phyloP scores from a whole-genome alignment of 2,888 invertebrate genomes.

The Diarsia dahlii region DNA sequence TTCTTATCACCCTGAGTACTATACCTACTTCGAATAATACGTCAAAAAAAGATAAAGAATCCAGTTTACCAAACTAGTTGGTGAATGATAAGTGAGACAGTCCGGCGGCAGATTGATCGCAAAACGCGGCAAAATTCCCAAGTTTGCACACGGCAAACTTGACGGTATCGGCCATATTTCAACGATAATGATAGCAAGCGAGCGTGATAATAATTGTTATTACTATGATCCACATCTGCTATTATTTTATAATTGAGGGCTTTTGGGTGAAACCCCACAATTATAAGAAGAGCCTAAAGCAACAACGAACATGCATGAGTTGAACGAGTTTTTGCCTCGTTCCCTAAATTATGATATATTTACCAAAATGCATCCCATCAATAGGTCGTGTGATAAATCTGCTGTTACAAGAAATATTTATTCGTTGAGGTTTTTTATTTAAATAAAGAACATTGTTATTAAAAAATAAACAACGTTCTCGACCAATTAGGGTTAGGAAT shows the following conservation, averaged over 20 bases:
- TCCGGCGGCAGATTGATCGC: constrained; percentile 60
- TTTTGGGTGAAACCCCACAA: constrained; percentile 90
- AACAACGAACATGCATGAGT: constrained; percentile 85
- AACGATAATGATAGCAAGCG: constrained; percentile 87
- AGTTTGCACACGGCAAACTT: constrained; percentile 82
- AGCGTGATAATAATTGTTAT: constrained; percentile 91
- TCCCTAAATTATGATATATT: constrained; percentile 87
- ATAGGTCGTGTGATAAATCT: constrained; percentile 72
- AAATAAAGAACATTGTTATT: constrained; percentile 47
- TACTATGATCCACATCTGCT: constrained; percentile 91
- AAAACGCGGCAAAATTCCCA: constrained; percentile 76
- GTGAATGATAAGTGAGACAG: constrained; percentile 64
- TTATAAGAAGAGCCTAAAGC: constrained; percentile 90
- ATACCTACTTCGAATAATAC: constrained; percentile 24
- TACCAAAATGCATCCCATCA: constrained; percentile 77
- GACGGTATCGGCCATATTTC: constrained; percentile 86
- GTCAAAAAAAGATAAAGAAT: constrained; percentile 12
- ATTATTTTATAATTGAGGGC: constrained; percentile 91
- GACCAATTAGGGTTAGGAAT: constrained; percentile 18
- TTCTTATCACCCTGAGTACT: constrained; percentile 16
- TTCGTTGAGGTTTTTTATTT: constrained; percentile 55
- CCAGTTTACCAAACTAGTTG: constrained; percentile 56
- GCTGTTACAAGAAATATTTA: constrained; percentile 61
- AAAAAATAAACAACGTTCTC: constrained; percentile 36
- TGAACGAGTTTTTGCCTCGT: constrained; percentile 84